Evolutionary conservation across 2,113 vertebrate species (phyloP).

Genomic region (Numida meleagris): DNA sequence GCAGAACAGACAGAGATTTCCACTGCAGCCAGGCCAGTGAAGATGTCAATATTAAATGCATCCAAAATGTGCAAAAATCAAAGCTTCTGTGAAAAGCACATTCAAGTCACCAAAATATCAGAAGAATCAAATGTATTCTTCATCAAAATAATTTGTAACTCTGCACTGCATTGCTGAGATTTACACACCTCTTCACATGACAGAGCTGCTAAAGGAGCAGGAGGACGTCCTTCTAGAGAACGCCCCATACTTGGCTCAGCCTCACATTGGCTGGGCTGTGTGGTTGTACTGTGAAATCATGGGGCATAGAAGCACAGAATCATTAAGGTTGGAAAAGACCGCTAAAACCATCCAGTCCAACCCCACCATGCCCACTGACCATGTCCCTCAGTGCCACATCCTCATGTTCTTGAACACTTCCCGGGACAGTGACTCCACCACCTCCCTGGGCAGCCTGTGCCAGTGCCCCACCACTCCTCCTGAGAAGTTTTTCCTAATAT

Average conservation of each 20-base stretch:
- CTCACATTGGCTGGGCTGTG: not conserved
- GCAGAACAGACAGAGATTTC: not conserved
- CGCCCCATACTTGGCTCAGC: not conserved
- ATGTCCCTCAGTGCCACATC: too few relatives aligned
- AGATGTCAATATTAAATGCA: not conserved
- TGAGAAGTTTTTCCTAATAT: too few relatives aligned
- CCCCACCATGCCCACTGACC: too few relatives aligned
- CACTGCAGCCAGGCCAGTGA: not conserved
- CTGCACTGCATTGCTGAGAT: fast-evolving
- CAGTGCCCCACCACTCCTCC: too few relatives aligned
- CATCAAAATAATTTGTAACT: not conserved
- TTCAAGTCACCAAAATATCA: not conserved
- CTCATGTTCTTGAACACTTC: too few relatives aligned
- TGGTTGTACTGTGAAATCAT: not conserved
- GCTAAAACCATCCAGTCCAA: too few relatives aligned
- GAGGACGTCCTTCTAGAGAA: not conserved
- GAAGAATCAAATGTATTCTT: not conserved
- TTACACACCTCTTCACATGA: not conserved
- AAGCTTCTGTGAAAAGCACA: not conserved
- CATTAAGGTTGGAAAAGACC: too few relatives aligned
- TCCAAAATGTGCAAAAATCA: not conserved
- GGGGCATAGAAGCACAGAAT: not conserved
- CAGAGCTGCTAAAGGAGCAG: not conserved
- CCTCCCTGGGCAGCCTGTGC: too few relatives aligned
- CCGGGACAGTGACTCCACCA: too few relatives aligned